phyloP scores from a whole-genome alignment of 1,140 invertebrate genomes.

The Drosophila triauraria region DNA sequence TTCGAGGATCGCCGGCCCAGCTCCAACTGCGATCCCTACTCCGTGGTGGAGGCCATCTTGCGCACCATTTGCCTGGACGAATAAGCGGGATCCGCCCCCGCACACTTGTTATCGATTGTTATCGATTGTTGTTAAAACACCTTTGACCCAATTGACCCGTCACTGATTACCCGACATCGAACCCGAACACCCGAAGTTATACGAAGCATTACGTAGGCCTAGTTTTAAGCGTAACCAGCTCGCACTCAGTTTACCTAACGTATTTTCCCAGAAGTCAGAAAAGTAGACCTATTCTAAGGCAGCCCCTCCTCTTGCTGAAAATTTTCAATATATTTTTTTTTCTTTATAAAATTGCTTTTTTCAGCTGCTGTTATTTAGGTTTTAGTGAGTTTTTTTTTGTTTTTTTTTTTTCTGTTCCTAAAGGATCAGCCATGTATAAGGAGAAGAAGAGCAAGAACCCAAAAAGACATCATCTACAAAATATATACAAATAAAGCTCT shows the following conservation, averaged over 20 bases:
- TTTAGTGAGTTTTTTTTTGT: constrained; percentile 38
- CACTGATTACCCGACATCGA: constrained; percentile 30
- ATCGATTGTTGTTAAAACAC: constrained; percentile 46
- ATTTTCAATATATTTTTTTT: constrained; percentile 20
- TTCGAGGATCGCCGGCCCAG: constrained; percentile 95
- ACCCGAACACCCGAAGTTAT: constrained; percentile 30
- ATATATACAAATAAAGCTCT: constrained; percentile 35
- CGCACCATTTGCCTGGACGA: constrained; percentile 89
- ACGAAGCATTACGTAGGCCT: constrained; percentile 37
- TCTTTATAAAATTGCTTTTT: constrained; percentile 20
- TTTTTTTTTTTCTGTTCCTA: constrained; percentile 11
- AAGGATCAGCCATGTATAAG: constrained; percentile 5
- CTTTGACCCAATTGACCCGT: constrained; percentile 39
- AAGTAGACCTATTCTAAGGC: constrained; percentile 28
- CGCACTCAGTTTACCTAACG: constrained; percentile 51
- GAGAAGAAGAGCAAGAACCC: constrained; percentile 27
- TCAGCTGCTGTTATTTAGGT: constrained; percentile 54
- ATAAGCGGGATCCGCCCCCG: constrained; percentile 57
- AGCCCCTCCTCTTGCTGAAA: constrained; percentile 27
- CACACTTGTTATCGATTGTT: constrained; percentile 36
- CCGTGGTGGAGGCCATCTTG: constrained; percentile 89
- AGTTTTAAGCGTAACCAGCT: constrained; percentile 45
- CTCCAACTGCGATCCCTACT: constrained; percentile 95
- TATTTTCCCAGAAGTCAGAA: constrained; percentile 38
- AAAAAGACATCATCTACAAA: constrained; percentile 35